Conservation (phyloP, 2,888 invertebrate genomes). For the Melanostoma mellinum region DNA sequence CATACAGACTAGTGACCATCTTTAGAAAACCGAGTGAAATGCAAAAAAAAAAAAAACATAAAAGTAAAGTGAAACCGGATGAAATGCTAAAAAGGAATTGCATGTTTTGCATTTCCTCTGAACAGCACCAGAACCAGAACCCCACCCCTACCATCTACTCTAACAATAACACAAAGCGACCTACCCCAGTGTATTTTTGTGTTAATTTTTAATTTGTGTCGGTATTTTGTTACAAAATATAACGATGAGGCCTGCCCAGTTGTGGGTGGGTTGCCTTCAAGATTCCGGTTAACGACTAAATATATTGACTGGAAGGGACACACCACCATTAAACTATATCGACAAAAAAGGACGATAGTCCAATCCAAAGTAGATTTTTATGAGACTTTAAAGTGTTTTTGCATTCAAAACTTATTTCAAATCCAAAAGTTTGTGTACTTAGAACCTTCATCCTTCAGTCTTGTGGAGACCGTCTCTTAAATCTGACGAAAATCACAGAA, state of each 20-base stretch:
- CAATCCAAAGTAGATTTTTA: slow-evolving; percentile 8
- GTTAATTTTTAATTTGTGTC: slow-evolving; percentile 69
- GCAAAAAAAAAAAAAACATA: background rate
- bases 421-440: slow-evolving; percentile 10
- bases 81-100: slow-evolving; percentile 65
- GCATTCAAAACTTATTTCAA: background rate
- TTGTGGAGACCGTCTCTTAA: background rate
- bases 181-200: background rate
- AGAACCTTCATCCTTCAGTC: background rate
- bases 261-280: background rate
- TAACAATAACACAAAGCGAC: too few relatives aligned
- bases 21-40: slow-evolving; percentile 12
- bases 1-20: slow-evolving; percentile 51
- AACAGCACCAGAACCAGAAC: slow-evolving; percentile 6
- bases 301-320: slow-evolving; percentile 43
- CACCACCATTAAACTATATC: slow-evolving; percentile 47
- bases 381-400: slow-evolving; percentile 23
- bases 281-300: slow-evolving; percentile 33
- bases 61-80: slow-evolving; percentile 15
- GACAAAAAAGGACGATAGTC: background rate
- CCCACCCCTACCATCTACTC: background rate
- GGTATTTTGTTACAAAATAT: slow-evolving; percentile 49
- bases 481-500: slow-evolving; percentile 5
- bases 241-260: background rate
- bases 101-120: slow-evolving; percentile 71